Evolutionary conservation across 30 jellyfish, hydroid and myxozoan genomes (phyloP), one percentile per base, ranked within the genome.

Genomic region (Cassiopea xamachana): DNA sequence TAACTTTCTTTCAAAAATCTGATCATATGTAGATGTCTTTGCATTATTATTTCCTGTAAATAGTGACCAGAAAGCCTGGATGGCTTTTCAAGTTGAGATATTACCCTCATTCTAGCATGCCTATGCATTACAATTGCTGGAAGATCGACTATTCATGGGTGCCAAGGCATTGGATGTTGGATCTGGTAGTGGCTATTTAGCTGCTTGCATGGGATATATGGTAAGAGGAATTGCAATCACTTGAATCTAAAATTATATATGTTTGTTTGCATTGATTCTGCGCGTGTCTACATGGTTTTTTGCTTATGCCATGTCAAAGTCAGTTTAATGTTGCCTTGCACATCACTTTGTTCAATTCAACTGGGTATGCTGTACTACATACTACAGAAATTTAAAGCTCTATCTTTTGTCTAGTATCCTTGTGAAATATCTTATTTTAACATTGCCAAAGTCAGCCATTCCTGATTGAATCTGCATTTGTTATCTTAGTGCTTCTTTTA

Each of bases 181-280:
- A 9, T 97, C 99, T 6, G 99, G 99, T 27, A 97, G 99, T 90
- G 99, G 99, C 7, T 97, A 97, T 75, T 78, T 97, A 69, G 79
- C 98, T 62, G 98, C 98, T 13, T 97, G 99, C 81, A 97, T 97
- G 99, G 98, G 93, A 7, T 93, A 93, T 89, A 97, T 97, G 98
- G 99, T 97, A 76, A 87, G 91, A 1, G 2, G 2, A 59, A 46
- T 82, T n/a, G n/a, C n/a, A n/a, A n/a, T n/a, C n/a, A n/a, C n/a
- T n/a, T n/a, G n/a, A n/a, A n/a, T n/a, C n/a, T n/a, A n/a, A n/a
- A n/a, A n/a, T n/a, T n/a, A n/a, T n/a, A n/a, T n/a, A n/a, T n/a
- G n/a, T n/a, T 60, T 59, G 64, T 51, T 51, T 51, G 64, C 64
- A 2, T 4, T 51, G 64, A 51, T 9, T 9, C 64, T 51, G n/a